phyloP scores from a whole-genome alignment of 2,113 vertebrate species.

The Orthonyx spaldingii region DNA sequence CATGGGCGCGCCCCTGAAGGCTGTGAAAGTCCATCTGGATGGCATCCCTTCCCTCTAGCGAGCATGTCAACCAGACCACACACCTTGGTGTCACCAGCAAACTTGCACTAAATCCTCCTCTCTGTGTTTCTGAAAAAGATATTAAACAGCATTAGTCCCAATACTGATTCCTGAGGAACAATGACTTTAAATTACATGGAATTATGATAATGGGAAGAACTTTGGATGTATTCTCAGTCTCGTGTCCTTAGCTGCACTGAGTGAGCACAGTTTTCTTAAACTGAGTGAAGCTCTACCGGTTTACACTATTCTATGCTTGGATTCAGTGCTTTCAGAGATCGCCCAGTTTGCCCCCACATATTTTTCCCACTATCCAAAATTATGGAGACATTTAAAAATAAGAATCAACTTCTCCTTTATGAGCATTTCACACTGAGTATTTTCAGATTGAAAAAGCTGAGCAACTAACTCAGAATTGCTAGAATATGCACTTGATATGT shows the following conservation, averaged over 20 bases:
- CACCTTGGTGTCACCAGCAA: not conserved
- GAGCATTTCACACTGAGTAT: not conserved
- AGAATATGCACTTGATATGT: not conserved
- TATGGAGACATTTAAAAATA: not conserved
- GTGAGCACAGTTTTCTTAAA: not conserved
- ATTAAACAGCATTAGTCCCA: not conserved
- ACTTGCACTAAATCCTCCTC: not conserved
- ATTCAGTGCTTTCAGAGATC: not conserved
- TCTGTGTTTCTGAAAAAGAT: not conserved
- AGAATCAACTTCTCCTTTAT: not conserved
- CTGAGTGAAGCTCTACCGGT: not conserved
- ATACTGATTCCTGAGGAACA: not conserved
- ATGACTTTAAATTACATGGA: not conserved
- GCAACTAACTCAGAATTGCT: not conserved
- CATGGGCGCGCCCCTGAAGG: not conserved
- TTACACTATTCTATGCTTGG: not conserved
- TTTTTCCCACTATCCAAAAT: not conserved
- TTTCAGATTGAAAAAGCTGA: not conserved
- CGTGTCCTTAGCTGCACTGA: not conserved
- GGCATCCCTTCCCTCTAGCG: not conserved
- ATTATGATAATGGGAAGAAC: not conserved
- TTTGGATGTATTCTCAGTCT: not conserved
- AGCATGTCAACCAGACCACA: not conserved
- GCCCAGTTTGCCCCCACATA: not conserved
- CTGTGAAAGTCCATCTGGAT: not conserved